Evolutionary conservation across 2,113 vertebrate species (phyloP).

Genomic region (Parus major): DNA sequence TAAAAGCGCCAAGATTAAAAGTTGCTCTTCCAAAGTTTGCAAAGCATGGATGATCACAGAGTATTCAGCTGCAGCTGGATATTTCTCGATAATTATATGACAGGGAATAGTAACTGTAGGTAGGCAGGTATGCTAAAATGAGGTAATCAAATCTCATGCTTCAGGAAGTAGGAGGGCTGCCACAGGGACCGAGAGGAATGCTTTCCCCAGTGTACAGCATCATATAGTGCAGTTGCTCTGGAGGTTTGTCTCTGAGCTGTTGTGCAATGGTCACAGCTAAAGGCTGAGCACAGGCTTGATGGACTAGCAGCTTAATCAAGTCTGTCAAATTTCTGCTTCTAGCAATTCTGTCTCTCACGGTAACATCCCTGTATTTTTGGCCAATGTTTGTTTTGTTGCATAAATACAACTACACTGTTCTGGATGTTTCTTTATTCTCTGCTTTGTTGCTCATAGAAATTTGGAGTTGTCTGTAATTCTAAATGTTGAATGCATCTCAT

Average conservation of each 20-base stretch:
- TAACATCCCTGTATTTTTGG: not conserved
- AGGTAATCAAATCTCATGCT: constrained; percentile 19
- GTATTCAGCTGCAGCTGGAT: not conserved
- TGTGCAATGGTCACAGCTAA: not conserved
- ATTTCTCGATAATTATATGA: not conserved
- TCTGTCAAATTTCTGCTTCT: constrained; percentile 29
- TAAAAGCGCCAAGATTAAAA: not conserved
- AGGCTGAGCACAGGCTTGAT: constrained; percentile 2
- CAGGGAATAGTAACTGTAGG: not conserved
- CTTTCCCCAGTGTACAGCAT: not conserved
- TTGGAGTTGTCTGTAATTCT: not conserved
- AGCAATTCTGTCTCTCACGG: not conserved
- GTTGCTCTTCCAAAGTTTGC: not conserved
- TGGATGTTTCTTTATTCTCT: not conserved
- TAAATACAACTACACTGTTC: not conserved
- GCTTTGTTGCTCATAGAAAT: not conserved
- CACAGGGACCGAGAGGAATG: not conserved
- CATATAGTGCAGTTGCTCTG: not conserved
- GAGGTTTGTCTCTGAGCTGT: not conserved
- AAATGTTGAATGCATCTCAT: not conserved
- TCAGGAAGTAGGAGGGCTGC: not conserved
- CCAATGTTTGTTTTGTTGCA: not conserved
- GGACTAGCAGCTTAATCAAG: constrained; percentile 21
- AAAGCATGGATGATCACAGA: not conserved
- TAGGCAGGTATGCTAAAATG: constrained; percentile 6